Evolutionary conservation across 2,888 invertebrate genomes (phyloP).

Genomic region (Linyphia triangularis): DNA sequence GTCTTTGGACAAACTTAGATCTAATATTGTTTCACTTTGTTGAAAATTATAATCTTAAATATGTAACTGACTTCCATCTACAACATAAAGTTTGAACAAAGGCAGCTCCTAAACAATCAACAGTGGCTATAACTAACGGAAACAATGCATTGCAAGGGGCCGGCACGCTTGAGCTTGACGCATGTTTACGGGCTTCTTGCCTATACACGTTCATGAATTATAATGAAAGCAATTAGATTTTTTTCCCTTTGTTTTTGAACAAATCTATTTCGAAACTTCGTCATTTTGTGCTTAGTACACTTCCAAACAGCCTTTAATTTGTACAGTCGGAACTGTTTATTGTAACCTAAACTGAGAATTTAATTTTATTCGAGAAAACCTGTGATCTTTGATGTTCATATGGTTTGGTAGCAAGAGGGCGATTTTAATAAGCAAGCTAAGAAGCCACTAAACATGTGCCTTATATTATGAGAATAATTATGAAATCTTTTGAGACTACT

Average conservation of each 20-base stretch:
- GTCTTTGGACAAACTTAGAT: slow-evolving; percentile 66
- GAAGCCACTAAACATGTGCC: slow-evolving; percentile 74
- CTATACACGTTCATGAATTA: slow-evolving; percentile 42
- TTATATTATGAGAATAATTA: slow-evolving; percentile 65
- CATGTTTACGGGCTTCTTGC: slow-evolving; percentile 72
- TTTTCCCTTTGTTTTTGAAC: slow-evolving; percentile 31
- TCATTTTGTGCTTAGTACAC: neutral
- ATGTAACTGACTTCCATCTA: neutral
- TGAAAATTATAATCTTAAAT: neutral
- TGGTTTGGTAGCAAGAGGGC: slow-evolving; percentile 15
- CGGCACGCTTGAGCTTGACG: slow-evolving; percentile 74
- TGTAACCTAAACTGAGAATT: neutral
- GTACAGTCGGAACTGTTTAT: neutral
- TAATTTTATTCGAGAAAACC: slow-evolving; percentile 62
- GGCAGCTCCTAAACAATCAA: slow-evolving; percentile 27
- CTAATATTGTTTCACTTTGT: slow-evolving; percentile 42
- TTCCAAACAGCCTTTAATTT: slow-evolving; percentile 4
- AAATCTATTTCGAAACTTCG: slow-evolving; percentile 20
- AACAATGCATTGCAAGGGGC: slow-evolving; percentile 67
- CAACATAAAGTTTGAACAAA: slow-evolving; percentile 58
- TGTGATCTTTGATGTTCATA: slow-evolving; percentile 38
- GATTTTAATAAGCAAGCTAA: slow-evolving; percentile 64
- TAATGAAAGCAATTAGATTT: slow-evolving; percentile 41
- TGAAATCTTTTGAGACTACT: slow-evolving; percentile 55
- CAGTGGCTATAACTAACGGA: slow-evolving; percentile 57